phyloP scores from a whole-genome alignment of 2,113 vertebrate genomes.

The Zosterops lateralis region DNA sequence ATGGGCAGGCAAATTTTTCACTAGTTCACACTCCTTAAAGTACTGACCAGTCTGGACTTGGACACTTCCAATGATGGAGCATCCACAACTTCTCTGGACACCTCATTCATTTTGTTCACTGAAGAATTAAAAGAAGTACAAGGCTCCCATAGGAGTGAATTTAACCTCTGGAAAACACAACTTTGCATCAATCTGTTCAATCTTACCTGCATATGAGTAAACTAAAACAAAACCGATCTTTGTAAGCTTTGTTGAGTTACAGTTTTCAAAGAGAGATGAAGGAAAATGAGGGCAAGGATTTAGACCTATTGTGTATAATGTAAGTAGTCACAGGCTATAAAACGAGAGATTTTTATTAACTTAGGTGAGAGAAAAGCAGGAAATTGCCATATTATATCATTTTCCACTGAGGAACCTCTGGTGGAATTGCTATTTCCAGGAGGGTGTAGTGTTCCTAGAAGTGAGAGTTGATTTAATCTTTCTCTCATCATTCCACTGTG shows the following conservation, averaged over 20 bases:
- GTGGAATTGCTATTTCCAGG: conserved; percentile 20
- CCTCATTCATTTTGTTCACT: neutral
- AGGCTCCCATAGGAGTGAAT: neutral
- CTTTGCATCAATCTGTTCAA: neutral
- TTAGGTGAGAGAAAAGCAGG: conserved; percentile 32
- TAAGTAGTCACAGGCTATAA: neutral
- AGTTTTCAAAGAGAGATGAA: neutral
- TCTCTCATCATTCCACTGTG: neutral
- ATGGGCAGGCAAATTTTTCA: neutral
- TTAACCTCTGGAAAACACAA: neutral
- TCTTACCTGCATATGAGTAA: neutral
- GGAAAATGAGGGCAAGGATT: neutral
- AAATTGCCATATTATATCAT: conserved; percentile 18
- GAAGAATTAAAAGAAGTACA: neutral
- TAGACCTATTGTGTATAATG: neutral
- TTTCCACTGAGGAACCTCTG: conserved; percentile 11
- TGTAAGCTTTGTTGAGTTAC: neutral
- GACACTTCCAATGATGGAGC: neutral
- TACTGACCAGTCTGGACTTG: neutral
- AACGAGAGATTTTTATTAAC: neutral
- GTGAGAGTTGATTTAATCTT: conserved; percentile 49
- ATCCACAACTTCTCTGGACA: neutral
- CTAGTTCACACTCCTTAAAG: neutral
- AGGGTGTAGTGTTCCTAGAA: neutral
- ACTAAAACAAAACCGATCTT: accelerated